phyloP scores from a whole-genome alignment of 2,113 vertebrate species.

The Callionymus lyra region DNA sequence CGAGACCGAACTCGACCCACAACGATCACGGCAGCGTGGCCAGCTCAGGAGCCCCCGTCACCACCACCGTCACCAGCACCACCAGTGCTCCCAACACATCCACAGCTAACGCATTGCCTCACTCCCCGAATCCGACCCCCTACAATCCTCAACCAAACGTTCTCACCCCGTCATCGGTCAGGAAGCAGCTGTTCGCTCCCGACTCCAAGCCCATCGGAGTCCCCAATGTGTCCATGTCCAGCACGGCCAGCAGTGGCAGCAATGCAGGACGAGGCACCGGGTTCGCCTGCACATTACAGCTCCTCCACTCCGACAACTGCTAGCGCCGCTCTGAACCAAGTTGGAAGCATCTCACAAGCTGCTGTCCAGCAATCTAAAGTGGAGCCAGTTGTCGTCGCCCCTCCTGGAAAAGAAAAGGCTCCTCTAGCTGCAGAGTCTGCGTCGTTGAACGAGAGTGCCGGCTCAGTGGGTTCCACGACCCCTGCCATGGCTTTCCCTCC shows the following conservation, averaged over 20 bases:
- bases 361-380: conserved; percentile 55
- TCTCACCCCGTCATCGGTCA: conserved; percentile 84
- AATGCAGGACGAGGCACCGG: conserved; percentile 44
- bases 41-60: conserved; percentile 27
- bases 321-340: conserved; percentile 67
- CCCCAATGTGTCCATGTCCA: conserved; percentile 58
- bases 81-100: conserved; percentile 53
- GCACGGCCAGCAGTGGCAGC: conserved; percentile 63
- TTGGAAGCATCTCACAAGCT: conserved; percentile 55
- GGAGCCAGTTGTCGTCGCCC: conserved; percentile 66
- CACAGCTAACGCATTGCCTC: conserved; percentile 62
- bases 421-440: conserved; percentile 30
- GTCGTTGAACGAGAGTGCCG: conserved; percentile 34
- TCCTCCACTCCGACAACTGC: conserved; percentile 50
- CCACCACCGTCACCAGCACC: conserved; percentile 27
- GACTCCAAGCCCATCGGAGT: conserved; percentile 69
- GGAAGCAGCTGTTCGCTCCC: conserved; percentile 87
- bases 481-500: conserved; percentile 58
- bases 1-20: conserved; percentile 35
- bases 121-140: conserved; percentile 60
- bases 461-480: conserved; percentile 58
- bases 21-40: conserved; percentile 41
- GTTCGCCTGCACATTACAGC: conserved; percentile 55
- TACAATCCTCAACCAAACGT: conserved; percentile 67
- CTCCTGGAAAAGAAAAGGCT: conserved; percentile 76